Evolutionary conservation across 2,888 invertebrate genomes (phyloP), one percentile per base, ranked within the genome.

Genomic region (Lissocephala sabroskyi): DNA sequence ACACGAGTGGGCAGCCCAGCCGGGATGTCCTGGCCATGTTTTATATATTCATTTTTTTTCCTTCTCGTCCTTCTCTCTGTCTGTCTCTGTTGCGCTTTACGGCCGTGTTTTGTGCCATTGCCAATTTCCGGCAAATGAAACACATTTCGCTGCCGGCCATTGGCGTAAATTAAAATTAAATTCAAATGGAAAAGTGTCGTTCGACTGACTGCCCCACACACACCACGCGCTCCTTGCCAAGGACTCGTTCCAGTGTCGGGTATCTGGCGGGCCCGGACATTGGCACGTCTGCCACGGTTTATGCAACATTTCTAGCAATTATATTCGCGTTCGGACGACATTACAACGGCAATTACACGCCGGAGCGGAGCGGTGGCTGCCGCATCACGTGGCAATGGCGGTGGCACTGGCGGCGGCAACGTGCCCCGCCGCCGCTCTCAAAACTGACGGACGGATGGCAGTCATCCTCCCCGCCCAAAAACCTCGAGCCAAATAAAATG

Each of bases 141-240:
- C 16, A 18, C 37, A 37, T 37, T 43, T 50, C 44, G 41, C 46
- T 46, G 52, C 52, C 16, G 54, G 68, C 65, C 70, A 59, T 68
- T 76, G 65, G 75, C 77, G 77, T 74, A 70, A 70, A 70, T 70
- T 77, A 74, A 70, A 70, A 78, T 70, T 74, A 70, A 70, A 78
- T 77, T 70, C 78, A 78, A 77, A 70, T 78, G 76, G 76, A 71
- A 77, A 71, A 71, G 67, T 75, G 78, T 70, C 78, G 71, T 54
- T 29, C 40, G 49, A 30, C 32, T 18, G 26, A 19, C 40, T 33
- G 17, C n/a, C 14, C n/a, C 35, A 19, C 17, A 10, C n/a, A n/a
- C 23, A 7, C 23, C 7, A 23, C 23, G 7, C 23, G 23, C 4
- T 7, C 35, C 16, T 6, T 10, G 17, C 35, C 14, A 13, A 35